Evolutionary conservation across 2,888 invertebrate genomes (phyloP), one percentile per base, ranked within the genome.

Genomic region (Altica lythri): DNA sequence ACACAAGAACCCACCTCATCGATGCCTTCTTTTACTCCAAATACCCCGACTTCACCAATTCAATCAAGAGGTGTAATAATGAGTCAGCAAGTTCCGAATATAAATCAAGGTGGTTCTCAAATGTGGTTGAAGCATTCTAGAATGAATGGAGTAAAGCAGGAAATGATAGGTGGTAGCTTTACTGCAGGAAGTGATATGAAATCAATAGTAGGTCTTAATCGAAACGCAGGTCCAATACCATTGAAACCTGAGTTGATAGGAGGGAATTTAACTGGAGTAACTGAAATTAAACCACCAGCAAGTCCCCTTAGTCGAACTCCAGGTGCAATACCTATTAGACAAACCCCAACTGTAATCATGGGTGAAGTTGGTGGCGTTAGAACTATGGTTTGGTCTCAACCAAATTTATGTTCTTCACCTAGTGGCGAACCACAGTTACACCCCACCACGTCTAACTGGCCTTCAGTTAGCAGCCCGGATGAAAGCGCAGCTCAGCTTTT

Each of bases 291-390:
- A 61, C 64, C 71, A 72, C 64, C 66, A 9, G 45, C 60, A 1
- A 65, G 77, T 59, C 63, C 66, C 6, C 54, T 65, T 57, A 53
- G 64, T 13, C 47, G 59, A 29, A 32, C 51, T 8, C 35, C 44
- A 22, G 52, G 60, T 14, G 57, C 58, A 42, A 49, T 62, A 49
- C 67, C 83, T 79, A 70, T 87, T 75, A 68, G 88, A 61, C 80
- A 82, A 53, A 81, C 93, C 44, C 93, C 94, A 19, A 90, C 92
- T 40, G 93, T 93, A 59, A 91, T 94, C 64, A 92, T 94, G 92
- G 93, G 93, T 42, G 93, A 94, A 76, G 91, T 92, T 29, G 94
- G 93, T 48, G 91, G 93, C 32, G 93, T 94, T 0, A 71, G 82
- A 51, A 86, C 86, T 32, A 86, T 86, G 86, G 81, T 86, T 53